phyloP scores from a whole-genome alignment of 1,140 invertebrate species.

The Hylaeus anthracinus region DNA sequence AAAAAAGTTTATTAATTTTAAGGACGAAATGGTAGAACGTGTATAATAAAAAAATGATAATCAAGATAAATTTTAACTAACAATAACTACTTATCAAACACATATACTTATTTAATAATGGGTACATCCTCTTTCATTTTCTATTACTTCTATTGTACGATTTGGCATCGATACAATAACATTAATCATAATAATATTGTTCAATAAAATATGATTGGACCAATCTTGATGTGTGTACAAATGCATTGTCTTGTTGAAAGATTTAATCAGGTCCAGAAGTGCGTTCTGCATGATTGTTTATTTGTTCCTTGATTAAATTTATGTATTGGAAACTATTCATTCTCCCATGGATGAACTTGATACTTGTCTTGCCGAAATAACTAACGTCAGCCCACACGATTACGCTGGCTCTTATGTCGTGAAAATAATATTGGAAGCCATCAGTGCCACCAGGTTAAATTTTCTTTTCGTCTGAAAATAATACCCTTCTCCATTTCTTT shows the following conservation, averaged over 20 bases:
- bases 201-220: conserved; percentile 1
- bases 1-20: neutral
- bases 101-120: neutral
- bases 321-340: too few species aligned
- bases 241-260: neutral
- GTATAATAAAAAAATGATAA: too few species aligned
- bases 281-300: too few species aligned
- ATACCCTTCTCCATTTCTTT: neutral
- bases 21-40: too few species aligned
- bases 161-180: neutral
- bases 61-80: too few species aligned
- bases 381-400: too few species aligned
- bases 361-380: too few species aligned
- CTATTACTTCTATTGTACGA: neutral
- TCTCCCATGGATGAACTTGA: too few species aligned
- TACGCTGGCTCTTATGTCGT: neutral
- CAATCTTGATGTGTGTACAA: neutral
- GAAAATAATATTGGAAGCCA: conserved; percentile 2
- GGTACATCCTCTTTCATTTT: neutral
- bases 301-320: neutral
- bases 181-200: neutral
- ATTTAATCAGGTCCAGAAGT: neutral
- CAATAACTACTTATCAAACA: too few species aligned
- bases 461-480: neutral
- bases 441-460: neutral